Evolutionary conservation across 2,113 vertebrate species (phyloP).

Genomic region (human (Homo sapiens)): DNA sequence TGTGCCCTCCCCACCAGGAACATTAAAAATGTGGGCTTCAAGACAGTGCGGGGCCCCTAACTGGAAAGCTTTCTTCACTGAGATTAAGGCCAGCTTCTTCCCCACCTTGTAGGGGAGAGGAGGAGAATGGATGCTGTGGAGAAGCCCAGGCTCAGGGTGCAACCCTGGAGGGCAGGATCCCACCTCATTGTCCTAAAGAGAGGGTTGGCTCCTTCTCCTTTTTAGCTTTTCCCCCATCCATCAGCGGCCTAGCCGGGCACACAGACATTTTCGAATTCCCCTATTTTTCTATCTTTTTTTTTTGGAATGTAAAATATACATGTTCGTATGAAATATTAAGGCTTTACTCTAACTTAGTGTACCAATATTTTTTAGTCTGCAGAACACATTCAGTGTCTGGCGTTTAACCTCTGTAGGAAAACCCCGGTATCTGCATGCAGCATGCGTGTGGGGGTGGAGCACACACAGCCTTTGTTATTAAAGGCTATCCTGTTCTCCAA

Average conservation of each 20-base stretch:
- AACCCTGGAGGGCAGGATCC: too few species aligned
- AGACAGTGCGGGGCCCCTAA: rapidly evolving
- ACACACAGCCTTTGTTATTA: background rate
- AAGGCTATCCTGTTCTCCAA: background rate
- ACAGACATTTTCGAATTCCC: background rate
- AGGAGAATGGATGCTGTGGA: too few species aligned
- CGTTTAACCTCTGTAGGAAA: background rate
- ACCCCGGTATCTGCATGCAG: rapidly evolving
- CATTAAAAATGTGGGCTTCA: background rate
- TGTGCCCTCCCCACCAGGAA: background rate
- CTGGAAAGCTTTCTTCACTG: background rate
- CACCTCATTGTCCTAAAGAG: background rate
- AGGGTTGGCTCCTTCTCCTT: background rate
- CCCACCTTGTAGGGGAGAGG: rapidly evolving
- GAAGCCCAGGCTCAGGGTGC: background rate
- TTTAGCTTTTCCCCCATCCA: background rate
- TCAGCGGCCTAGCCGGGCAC: background rate
- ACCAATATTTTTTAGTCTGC: background rate
- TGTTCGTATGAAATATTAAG: background rate
- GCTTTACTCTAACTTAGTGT: background rate
- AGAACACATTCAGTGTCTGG: background rate
- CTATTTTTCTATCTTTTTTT: background rate
- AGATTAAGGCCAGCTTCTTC: background rate
- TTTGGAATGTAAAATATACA: background rate
- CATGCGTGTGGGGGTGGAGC: rapidly evolving